A percentile compares a stretch with the other conserved stretches of the same genome.
phyloP scores from a whole-genome alignment of 1,140 invertebrate genomes.

The Orchestia grillus region DNA sequence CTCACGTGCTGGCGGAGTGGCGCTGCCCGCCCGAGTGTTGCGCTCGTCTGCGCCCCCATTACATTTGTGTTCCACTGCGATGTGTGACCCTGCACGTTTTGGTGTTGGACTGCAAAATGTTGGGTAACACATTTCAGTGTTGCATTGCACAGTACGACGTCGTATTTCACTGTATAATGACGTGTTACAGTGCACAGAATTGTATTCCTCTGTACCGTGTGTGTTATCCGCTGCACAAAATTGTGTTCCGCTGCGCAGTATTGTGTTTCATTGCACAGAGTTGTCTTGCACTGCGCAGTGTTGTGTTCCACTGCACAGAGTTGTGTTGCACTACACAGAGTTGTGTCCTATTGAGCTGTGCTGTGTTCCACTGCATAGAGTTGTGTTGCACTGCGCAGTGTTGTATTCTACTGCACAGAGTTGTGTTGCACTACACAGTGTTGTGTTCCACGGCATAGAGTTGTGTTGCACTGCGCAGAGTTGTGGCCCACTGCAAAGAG shows the following conservation, averaged over 20 bases:
- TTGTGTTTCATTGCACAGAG: neutral
- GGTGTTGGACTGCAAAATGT: no score
- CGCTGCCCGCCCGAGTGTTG: no score
- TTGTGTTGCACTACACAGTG: neutral
- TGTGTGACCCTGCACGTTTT: no score
- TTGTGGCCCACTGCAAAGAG: neutral
- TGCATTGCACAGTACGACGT: no score
- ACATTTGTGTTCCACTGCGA: no score
- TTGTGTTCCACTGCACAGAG: neutral
- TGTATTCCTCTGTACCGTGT: neutral
- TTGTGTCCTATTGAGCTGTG: neutral
- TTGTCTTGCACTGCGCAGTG: neutral
- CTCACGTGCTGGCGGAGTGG: no score
- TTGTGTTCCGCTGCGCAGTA: neutral
- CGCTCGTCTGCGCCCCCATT: no score
- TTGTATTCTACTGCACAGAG: neutral
- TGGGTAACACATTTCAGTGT: no score
- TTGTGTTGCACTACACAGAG: neutral
- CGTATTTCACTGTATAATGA: no score
- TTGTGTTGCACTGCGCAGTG: neutral
- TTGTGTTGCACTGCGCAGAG: neutral
- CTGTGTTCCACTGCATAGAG: neutral
- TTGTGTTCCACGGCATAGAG: neutral
- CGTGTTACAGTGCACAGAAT: neutral
- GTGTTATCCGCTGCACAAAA: neutral